Percentiles rank a stretch among this genome's conserved stretches.
Evolutionary conservation across 92 coral and sea anemone species (phyloP).

Genomic region (Virgularia gustaviana): DNA sequence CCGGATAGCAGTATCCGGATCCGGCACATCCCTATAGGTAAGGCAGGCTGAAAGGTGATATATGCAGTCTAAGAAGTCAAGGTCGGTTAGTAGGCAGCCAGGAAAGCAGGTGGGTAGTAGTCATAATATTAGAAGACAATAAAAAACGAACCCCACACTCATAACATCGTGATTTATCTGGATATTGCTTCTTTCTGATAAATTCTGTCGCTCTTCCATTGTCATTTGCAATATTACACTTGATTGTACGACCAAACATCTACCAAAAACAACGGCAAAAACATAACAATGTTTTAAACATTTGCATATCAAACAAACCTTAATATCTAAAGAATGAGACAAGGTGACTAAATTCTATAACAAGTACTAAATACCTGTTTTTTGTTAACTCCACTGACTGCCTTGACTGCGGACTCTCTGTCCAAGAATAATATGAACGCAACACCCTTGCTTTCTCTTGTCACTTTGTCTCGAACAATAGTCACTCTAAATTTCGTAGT

Average conservation of each 20-base stretch:
- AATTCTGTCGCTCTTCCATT: conserved; percentile 97
- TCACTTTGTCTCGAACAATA: conserved; percentile 71
- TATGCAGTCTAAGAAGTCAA: background rate
- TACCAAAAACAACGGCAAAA: conserved; percentile 2
- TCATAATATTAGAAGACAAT: background rate
- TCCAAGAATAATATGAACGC: conserved; percentile 88
- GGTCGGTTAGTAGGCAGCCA: background rate
- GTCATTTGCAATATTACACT: conserved; percentile 88
- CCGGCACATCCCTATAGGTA: no score
- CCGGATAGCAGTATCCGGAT: no score
- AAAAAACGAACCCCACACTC: conserved; percentile 91
- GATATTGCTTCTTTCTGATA: conserved; percentile 82
- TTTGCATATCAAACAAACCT: no score
- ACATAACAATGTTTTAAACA: background rate
- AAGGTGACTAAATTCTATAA: background rate
- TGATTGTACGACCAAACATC: conserved; percentile 99
- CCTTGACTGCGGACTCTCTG: conserved; percentile 75
- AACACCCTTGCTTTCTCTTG: conserved; percentile 91
- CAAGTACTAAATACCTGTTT: conserved; percentile 70
- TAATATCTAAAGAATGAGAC: no score
- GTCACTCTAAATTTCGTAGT: conserved; percentile 71
- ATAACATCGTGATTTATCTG: conserved; percentile 82
- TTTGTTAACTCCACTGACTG: conserved; percentile 82
- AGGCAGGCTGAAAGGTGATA: background rate
- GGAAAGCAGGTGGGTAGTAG: background rate